Base-by-base conservation (phyloP, 2,888 invertebrate species). In the Lymantria dispar region DNA sequence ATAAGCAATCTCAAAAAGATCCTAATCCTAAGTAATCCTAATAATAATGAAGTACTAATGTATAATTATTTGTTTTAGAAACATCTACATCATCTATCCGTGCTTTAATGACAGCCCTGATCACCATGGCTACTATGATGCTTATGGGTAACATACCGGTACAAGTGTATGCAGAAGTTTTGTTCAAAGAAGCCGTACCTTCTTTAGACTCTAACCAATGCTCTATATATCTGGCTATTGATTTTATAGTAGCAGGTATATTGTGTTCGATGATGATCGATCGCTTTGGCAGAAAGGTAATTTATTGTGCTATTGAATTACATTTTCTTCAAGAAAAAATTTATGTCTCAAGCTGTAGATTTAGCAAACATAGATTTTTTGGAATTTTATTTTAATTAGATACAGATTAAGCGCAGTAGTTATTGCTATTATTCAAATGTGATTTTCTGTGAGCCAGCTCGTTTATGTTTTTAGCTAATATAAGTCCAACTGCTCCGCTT, bases 111-210 rank as follows among this genome's bases (percentile, higher is more conserved):
- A 54, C 74, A 0, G 75, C 78, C 0, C 50, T 87, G 0, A 64
- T 75, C 0, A 56, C 76, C 8, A 82, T 84, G 74, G 62, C 76
- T 0, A 43, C 70, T 0, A 76, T 76, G 9, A 78, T 81, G 14
- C 59, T 83, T 22, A 87, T 86, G 85, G 87, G 87, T 0, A 74
- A 81, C 10, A 73, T 85, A 7, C 80, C 82, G 0, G 62, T 87
- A 0, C 87, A 86, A 51, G 83, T 87, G 3, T 87, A 85, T 42
- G 85, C 86, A 0, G 87, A 87, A 54, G 75, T 80, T 0, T 54
- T 87, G 8, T 84, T 87, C 62, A 77, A 72, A 30, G 78, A 83
- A 30, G 85, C 87, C 0, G 74, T 83, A 0, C 87, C 87, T 0
- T 74, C 74, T 0, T 72, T 86, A 74, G 70, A 82, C 3, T 66